Evolutionary conservation across 2,113 vertebrate species (phyloP).

Genomic region (Fulica atra): DNA sequence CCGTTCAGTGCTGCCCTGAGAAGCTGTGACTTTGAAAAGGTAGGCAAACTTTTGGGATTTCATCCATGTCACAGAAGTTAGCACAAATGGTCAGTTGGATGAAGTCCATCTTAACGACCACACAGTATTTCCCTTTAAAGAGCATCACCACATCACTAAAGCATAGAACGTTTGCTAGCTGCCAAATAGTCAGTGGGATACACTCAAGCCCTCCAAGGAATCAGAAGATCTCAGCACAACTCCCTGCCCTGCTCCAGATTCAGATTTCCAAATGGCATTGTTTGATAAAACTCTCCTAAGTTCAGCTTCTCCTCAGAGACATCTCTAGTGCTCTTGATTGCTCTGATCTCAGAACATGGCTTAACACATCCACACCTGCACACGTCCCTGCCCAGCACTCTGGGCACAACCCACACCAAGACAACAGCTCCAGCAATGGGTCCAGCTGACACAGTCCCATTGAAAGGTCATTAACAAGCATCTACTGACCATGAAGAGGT

Average conservation of each 20-base stretch:
- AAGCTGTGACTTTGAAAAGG: background rate
- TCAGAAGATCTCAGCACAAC: background rate
- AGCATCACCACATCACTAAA: background rate
- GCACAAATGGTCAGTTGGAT: background rate
- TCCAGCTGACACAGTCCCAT: accelerated
- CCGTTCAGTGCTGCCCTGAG: background rate
- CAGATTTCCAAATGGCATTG: background rate
- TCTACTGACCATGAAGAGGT: background rate
- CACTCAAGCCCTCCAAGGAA: constrained; percentile 2
- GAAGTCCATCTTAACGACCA: background rate
- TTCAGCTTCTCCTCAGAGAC: background rate
- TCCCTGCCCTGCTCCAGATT: background rate
- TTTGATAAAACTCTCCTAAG: background rate
- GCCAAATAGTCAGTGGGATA: background rate
- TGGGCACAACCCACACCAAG: background rate
- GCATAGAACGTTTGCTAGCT: background rate
- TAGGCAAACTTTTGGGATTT: background rate
- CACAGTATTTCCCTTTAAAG: constrained; percentile 1
- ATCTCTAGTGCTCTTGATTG: background rate
- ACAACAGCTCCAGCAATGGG: background rate
- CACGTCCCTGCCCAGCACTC: background rate
- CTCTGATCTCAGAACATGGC: background rate
- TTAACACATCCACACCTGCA: background rate
- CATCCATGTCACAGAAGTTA: background rate
- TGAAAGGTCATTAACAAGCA: background rate